Base-by-base conservation (phyloP, 2,888 invertebrate species). In the Leptinotarsa peninsularis region DNA sequence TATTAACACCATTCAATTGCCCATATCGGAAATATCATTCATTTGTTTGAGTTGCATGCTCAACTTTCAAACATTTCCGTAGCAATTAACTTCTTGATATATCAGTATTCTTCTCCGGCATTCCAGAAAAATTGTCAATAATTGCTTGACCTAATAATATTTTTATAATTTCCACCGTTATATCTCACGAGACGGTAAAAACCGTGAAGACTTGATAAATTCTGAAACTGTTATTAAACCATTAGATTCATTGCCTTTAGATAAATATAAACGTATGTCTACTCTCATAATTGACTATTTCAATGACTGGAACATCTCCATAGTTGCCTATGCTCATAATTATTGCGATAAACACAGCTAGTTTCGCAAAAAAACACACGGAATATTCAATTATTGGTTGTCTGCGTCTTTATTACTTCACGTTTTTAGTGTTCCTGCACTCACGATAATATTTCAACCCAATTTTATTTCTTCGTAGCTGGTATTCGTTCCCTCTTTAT, bases 211-310 rank as follows among this genome's bases (percentile, higher is more conserved):
- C 70, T 58, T 18, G 49, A 58, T 58, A 54, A 54, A 49, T 49
- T 49, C n/a, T 4, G 14, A 17, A 49, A 33, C 43, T 70, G 58
- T 70, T 70, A 23, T 60, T 70, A 49, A 58, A 60, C 23, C 58
- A 70, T 70, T 58, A 58, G n/a, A 58, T 49, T 21, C 58, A 49
- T 60, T 60, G 58, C 60, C 4, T 58, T 70, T 18, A 58, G 58
- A 43, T 49, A 17, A 69, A 43, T 54, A 4, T 56, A 13, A 58
- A 70, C 21, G 58, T 70, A 58, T 21, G 23, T 70, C 7, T 60
- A 23, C 43, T 58, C 27, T 69, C 33, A 58, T 70, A 58, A 70
- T 70, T 70, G 58, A 10, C 60, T 18, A 21, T 70, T 70, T 43
- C 21, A 43, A 70, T 15, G 7, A 33, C 49, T 58, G 56, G 27